A percentile compares a stretch with the other conserved stretches of the same genome.
Conservation (phyloP, 2,113 vertebrate genomes). For the Labeo catla region DNA sequence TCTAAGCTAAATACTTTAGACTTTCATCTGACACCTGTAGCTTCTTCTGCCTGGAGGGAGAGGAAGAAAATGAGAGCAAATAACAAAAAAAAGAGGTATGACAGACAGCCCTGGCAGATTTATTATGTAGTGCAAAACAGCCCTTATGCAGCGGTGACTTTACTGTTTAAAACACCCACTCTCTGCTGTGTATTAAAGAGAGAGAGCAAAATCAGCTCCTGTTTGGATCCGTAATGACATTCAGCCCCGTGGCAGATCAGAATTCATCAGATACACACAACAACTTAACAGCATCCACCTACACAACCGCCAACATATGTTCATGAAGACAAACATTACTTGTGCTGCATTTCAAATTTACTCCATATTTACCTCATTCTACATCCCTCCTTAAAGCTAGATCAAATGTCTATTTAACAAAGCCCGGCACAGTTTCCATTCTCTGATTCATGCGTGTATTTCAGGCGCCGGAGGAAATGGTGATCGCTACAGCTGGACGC, state of each 20-base stretch:
- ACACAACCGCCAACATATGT: conserved; percentile 43
- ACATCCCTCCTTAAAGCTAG: background rate
- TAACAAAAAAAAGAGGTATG: background rate
- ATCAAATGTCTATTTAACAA: conserved; percentile 14
- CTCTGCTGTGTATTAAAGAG: conserved; percentile 29
- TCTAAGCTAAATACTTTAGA: conserved; percentile 26
- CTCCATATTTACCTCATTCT: conserved; percentile 21
- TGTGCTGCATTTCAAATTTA: background rate
- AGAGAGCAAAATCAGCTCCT: conserved; percentile 39
- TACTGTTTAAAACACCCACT: conserved; percentile 28
- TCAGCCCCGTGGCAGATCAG: conserved; percentile 39
- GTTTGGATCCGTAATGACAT: conserved; percentile 41
- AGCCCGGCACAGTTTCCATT: background rate
- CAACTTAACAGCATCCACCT: conserved; percentile 37
- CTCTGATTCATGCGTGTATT: background rate
- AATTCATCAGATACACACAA: conserved; percentile 38
- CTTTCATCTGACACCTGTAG: conserved; percentile 23
- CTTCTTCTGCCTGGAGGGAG: background rate
- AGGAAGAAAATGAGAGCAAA: conserved; percentile 1
- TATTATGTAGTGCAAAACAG: conserved; percentile 25
- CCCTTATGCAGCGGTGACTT: conserved; percentile 18
- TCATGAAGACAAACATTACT: conserved; percentile 38
- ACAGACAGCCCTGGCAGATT: conserved; percentile 21
- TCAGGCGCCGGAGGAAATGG: background rate
- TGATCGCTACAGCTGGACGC: background rate